Evolutionary conservation across 2,888 invertebrate species (phyloP), one percentile per base, ranked within the genome.

Genomic region (Acleris emargana): DNA sequence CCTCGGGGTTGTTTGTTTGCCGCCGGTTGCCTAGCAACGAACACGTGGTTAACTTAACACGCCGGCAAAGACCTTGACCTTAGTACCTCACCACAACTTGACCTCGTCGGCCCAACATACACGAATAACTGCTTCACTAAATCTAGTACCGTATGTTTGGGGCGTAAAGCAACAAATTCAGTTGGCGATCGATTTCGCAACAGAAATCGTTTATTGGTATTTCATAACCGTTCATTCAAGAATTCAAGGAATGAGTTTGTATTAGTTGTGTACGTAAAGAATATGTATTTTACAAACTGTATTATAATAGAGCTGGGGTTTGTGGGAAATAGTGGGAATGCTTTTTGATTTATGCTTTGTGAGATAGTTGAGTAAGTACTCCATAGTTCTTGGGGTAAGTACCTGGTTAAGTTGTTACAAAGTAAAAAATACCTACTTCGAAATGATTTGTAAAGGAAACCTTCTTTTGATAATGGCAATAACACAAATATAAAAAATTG

Each of bases 1-100:
- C 63, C 38, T 61, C 55, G 42, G 49, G 69, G 71, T 73, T 83
- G 80, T 87, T 85, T 88, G 88, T 86, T 82, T 82, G 83, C 68
- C 53, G 61, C 47, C 38, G 32, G 85, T 88, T 76, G 81, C 87
- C 69, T 76, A 74, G 89, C 81, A 82, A 88, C 87, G 43, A 71
- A 62, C 89, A 89, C 85, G 86, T 88, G 87, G 80, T 68, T 66
- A 11, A 87, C 89, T 87, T 86, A 88, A 86, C 89, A 88, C 73
- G 80, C 78, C 76, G 71, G 20, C 68, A 28, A 55, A 50, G 66
- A 70, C 64, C 73, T 72, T 80, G 84, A 86, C 86, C 85, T 84
- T 77, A 68, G 67, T 72, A 70, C 68, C 72, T 63, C 74, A 73
- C 76, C 68, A 77, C 69, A 81, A 81, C 83, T 86, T 88, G 86